A percentile compares a stretch with the other conserved stretches of the same genome.
phyloP scores from a whole-genome alignment of 2,888 invertebrate species.

The Mellilla xanthometata region DNA sequence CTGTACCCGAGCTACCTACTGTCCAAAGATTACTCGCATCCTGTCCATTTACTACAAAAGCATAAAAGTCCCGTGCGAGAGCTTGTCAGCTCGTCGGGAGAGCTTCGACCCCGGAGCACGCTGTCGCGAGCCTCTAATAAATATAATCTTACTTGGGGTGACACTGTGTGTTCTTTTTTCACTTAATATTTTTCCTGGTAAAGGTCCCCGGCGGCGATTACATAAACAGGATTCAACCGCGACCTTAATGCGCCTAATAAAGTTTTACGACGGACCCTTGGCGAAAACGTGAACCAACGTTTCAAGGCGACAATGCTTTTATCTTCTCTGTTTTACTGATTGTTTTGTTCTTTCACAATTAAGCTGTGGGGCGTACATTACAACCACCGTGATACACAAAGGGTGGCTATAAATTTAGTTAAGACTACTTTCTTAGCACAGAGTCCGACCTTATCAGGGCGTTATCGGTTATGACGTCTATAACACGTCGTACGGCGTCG shows the following conservation, averaged over 20 bases:
- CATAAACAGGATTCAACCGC: slow-evolving; percentile 82
- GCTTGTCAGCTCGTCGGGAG: neutral
- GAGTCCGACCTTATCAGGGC: slow-evolving; percentile 3
- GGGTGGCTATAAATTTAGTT: slow-evolving; percentile 6
- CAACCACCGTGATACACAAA: slow-evolving; percentile 25
- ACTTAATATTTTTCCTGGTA: slow-evolving; percentile 79
- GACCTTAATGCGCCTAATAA: slow-evolving; percentile 82
- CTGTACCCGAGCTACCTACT: too few species aligned
- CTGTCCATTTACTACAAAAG: too few species aligned
- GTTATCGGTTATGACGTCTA: slow-evolving; percentile 6
- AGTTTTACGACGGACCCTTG: slow-evolving; percentile 80
- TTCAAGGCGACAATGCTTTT: slow-evolving; percentile 80
- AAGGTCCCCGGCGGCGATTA: slow-evolving; percentile 80
- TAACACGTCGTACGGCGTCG: slow-evolving; percentile 11
- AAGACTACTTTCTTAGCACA: slow-evolving; percentile 11
- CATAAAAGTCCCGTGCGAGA: too few species aligned
- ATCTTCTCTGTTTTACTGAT: slow-evolving; percentile 79
- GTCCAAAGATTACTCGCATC: too few species aligned
- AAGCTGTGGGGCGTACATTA: slow-evolving; percentile 48
- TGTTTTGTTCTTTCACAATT: slow-evolving; percentile 69
- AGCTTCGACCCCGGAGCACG: slow-evolving; percentile 37
- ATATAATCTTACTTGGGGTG: slow-evolving; percentile 68
- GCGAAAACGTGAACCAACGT: slow-evolving; percentile 77
- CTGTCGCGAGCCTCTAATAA: slow-evolving; percentile 47
- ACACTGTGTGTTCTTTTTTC: slow-evolving; percentile 76